Base-by-base conservation (phyloP, 2,797 vertebrate species). In the Aotus griseimembra region DNA sequence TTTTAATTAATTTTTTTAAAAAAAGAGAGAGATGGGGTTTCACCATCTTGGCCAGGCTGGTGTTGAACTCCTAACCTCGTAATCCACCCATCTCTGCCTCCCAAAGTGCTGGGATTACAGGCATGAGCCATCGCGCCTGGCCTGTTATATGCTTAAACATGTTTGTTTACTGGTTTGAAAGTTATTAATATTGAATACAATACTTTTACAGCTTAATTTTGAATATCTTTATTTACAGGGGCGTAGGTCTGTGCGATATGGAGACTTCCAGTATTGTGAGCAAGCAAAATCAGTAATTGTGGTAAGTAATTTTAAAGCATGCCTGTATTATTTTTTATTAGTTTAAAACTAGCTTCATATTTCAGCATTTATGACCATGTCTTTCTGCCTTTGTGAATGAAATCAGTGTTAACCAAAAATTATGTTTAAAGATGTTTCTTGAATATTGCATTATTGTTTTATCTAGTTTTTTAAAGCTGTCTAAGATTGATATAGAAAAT, bases 221-320 rank as follows among this genome's bases (percentile, higher is more conserved):
- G 84, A 83, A 41, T 94, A 22, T 92, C 64, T 94, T 72, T 96
- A 93, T 96, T 98, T 87, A 94, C 67, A 99, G 99, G 99, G 99
- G 9, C 99, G 99, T 96, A 99, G 99, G 96, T 99, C 99, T 0
- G 99, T 99, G 93, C 99, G 99, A 15, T 99, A 99, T 0, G 99
- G 99, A 95, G 99, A 99, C 94, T 99, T 99, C 84, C 99, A 99
- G 94, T 99, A 99, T 98, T 99, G 99, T 85, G 99, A 99, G 52
- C 99, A 99, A 98, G 99, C 99, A 97, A 99, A 99, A 98, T 99
- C 99, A 70, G 98, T 99, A 28, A 99, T 99, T 77, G 99, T 99
- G 99, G 99, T 99, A 98, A 99, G 99, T 99, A 57, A 82, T 90
- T 48, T 85, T 50, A 95, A 96, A 83, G 77, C 36, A 84, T 84